Evolutionary conservation across 2,888 invertebrate genomes (phyloP).

Genomic region (Vanessa cardui): DNA sequence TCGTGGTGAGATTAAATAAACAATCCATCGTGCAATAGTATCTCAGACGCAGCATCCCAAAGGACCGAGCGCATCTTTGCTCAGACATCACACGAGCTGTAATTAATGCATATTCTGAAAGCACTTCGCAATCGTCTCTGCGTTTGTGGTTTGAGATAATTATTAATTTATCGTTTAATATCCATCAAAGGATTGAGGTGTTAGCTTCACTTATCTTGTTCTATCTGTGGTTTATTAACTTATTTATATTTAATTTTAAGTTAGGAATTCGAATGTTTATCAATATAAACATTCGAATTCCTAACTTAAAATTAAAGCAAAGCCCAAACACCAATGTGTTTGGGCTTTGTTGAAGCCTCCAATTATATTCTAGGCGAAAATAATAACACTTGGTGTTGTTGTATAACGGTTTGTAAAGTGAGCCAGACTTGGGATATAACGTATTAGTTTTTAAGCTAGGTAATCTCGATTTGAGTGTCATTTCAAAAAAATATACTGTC

Average conservation of each 20-base stretch:
- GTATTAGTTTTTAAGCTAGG: too few relatives aligned
- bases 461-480: too few relatives aligned
- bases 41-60: not conserved
- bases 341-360: too few relatives aligned
- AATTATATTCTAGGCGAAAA: too few relatives aligned
- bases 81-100: conserved; percentile 3
- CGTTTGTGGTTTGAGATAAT: conserved; percentile 15
- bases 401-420: too few relatives aligned
- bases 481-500: too few relatives aligned
- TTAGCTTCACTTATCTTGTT: not conserved
- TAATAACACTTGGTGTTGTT: too few relatives aligned
- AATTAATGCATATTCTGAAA: conserved; percentile 21
- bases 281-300: too few relatives aligned
- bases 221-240: not conserved
- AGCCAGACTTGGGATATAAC: too few relatives aligned
- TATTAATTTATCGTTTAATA: conserved; percentile 18
- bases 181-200: conserved; percentile 5
- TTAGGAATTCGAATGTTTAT: not conserved
- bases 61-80: not conserved
- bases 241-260: too few relatives aligned
- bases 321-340: too few relatives aligned
- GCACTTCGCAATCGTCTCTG: conserved; percentile 5
- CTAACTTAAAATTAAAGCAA: too few relatives aligned
- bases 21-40: not conserved
- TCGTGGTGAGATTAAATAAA: not conserved